A percentile compares a stretch with the other conserved stretches of the same genome.
Evolutionary conservation across 2,797 vertebrate genomes (phyloP).

Genomic region (Agapornis canus): DNA sequence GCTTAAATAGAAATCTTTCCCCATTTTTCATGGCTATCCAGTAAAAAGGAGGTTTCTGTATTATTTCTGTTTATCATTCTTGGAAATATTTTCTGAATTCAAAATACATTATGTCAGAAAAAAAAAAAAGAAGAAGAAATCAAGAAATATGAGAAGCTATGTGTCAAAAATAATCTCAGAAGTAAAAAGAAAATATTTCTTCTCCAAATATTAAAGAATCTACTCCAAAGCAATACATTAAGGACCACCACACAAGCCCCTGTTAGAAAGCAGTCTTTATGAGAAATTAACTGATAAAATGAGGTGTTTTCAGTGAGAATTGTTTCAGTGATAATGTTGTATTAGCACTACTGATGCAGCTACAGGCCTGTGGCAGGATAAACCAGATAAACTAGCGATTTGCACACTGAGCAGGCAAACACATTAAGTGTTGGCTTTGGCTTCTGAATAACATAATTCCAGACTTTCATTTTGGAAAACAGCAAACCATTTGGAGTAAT

Average conservation of each 20-base stretch:
- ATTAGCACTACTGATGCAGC: not conserved
- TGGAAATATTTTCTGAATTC: not conserved
- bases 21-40: not conserved
- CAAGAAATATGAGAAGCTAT: not conserved
- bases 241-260: not conserved
- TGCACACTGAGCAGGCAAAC: not conserved
- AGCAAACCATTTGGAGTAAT: not conserved
- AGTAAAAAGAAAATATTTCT: not conserved
- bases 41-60: accelerated
- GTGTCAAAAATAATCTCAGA: not conserved
- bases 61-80: not conserved
- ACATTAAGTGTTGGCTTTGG: not conserved
- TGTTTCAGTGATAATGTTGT: not conserved
- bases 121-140: not conserved
- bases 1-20: not conserved
- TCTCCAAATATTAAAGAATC: not conserved
- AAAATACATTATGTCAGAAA: not conserved
- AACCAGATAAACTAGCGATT: not conserved
- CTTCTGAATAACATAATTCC: not conserved
- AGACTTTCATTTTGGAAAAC: not conserved
- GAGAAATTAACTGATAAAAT: not conserved
- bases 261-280: not conserved
- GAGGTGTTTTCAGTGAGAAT: not conserved
- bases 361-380: not conserved
- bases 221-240: not conserved